phyloP scores from a whole-genome alignment of 1,140 invertebrate genomes.

The fruit fly (Drosophila melanogaster) region Release_6_plus_ISO1_MT NT_037436.4:10140001-10140500 shows the following conservation, averaged over 20 bases:
- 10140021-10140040: slow-evolving; percentile 36
- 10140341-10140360: slow-evolving; percentile 79
- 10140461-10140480: slow-evolving; percentile 54
- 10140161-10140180: slow-evolving; percentile 57
- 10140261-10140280: slow-evolving; percentile 66
- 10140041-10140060: slow-evolving; percentile 33
- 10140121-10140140: slow-evolving; percentile 60
- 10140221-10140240: slow-evolving; percentile 14
- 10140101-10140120: slow-evolving; percentile 73
- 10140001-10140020: slow-evolving; percentile 24
- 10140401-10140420: slow-evolving; percentile 82
- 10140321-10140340: slow-evolving; percentile 48
- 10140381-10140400: slow-evolving; percentile 30
- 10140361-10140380: slow-evolving; percentile 29
- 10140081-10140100: slow-evolving; percentile 56
- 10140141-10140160: slow-evolving; percentile 67
- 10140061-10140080: slow-evolving; percentile 43
- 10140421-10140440: slow-evolving; percentile 73
- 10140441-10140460: slow-evolving; percentile 81
- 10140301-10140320: slow-evolving; percentile 68
- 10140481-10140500: slow-evolving; percentile 34
- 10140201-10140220: background rate
- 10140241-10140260: slow-evolving; percentile 80
- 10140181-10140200: slow-evolving; percentile 11
- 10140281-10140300: slow-evolving; percentile 74